Percentiles rank a stretch among this genome's conserved stretches.
Conservation (phyloP, 1,140 invertebrate species). For the Hetaerina americana region DNA sequence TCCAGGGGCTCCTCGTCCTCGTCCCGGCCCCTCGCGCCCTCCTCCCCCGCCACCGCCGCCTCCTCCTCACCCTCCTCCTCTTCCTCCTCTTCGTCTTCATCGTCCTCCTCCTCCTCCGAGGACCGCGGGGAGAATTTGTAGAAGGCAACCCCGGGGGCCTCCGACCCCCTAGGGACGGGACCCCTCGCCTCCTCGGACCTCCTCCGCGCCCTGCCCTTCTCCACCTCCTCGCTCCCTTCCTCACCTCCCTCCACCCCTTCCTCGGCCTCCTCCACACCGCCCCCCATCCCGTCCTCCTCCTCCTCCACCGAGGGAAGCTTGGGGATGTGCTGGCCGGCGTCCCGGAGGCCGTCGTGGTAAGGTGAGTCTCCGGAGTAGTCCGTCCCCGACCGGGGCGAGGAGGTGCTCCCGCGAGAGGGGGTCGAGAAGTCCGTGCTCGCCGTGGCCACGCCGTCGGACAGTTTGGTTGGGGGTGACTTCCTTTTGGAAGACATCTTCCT, state of each 20-base stretch:
- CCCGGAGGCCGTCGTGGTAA: not conserved
- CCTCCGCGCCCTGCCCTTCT: not conserved
- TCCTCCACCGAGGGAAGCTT: not conserved
- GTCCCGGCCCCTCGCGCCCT: constrained; percentile 26
- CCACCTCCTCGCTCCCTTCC: not conserved
- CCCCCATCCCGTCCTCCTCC: not conserved
- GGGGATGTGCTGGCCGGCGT: not conserved
- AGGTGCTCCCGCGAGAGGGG: constrained; percentile 22
- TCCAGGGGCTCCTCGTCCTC: not conserved
- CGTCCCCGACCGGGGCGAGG: constrained; percentile 17
- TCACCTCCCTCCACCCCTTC: not conserved
- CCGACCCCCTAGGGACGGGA: not conserved
- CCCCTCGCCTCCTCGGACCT: not conserved
- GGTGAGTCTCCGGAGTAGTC: constrained; percentile 24
- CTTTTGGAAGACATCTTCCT: constrained; percentile 90
- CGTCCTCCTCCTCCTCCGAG: constrained; percentile 33
- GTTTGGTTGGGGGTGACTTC: constrained; percentile 80
- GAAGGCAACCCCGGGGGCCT: constrained; percentile 21
- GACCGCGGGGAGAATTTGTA: constrained; percentile 43
- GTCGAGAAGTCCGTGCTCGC: constrained; percentile 29
- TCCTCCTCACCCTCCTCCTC: constrained; percentile 32
- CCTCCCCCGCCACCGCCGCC: constrained; percentile 37
- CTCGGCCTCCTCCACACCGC: not conserved
- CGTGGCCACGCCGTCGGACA: constrained; percentile 60
- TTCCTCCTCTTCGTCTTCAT: constrained; percentile 37